Percentiles rank a stretch among this genome's conserved stretches.
phyloP scores from a whole-genome alignment of 2,113 vertebrate genomes.

The Catagonus wagneri region DNA sequence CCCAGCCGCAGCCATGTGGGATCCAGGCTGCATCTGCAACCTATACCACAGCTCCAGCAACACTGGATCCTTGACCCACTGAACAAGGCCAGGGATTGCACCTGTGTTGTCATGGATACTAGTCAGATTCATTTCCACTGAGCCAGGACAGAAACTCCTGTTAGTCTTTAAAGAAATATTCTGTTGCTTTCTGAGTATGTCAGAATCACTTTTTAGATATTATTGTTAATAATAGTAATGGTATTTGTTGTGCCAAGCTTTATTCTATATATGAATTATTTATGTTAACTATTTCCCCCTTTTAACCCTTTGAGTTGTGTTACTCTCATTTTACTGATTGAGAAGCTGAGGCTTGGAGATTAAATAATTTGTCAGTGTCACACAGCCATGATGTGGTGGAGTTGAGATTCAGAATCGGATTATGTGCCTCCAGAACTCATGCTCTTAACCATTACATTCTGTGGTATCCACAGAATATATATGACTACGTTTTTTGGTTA shows the following conservation, averaged over 20 bases:
- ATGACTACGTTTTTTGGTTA: neutral
- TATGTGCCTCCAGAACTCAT: neutral
- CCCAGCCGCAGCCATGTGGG: too few relatives aligned
- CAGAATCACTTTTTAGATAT: neutral
- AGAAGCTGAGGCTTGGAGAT: neutral
- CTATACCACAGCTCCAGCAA: too few relatives aligned
- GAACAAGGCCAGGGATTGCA: too few relatives aligned
- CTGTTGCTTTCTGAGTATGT: neutral
- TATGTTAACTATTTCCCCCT: neutral
- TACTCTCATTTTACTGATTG: neutral
- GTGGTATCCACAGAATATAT: neutral
- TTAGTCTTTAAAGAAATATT: constrained; percentile 40
- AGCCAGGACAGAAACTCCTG: neutral
- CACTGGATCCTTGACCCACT: too few relatives aligned
- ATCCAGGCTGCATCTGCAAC: too few relatives aligned
- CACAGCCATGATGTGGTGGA: neutral
- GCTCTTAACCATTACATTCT: neutral
- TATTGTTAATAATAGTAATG: neutral
- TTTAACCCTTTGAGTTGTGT: constrained; percentile 23
- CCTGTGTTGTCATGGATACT: too few relatives aligned
- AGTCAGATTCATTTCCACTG: too few relatives aligned
- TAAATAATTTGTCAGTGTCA: neutral
- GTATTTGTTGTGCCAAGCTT: neutral
- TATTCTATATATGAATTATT: neutral
- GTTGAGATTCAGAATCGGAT: neutral